Evolutionary conservation across 2,113 vertebrate genomes (phyloP).

Genomic region (Phaethon lepturus): DNA sequence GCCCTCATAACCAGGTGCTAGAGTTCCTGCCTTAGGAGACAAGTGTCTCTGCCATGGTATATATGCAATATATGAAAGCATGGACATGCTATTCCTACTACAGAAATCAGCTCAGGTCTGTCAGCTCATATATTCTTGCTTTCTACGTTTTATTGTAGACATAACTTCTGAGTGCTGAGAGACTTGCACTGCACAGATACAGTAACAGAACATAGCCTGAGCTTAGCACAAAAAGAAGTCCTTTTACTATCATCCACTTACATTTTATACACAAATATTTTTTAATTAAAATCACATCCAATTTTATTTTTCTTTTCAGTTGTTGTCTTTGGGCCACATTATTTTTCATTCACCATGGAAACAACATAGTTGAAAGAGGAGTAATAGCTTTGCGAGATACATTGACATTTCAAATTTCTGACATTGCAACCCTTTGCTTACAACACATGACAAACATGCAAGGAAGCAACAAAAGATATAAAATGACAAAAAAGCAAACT

Average conservation of each 20-base stretch:
- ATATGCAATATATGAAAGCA: neutral
- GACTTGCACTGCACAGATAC: neutral
- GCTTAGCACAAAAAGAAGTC: neutral
- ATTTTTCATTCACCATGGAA: neutral
- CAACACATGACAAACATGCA: neutral
- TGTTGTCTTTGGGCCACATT: neutral
- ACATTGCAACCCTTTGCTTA: neutral
- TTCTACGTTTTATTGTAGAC: neutral
- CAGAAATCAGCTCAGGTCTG: neutral
- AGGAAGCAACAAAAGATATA: neutral
- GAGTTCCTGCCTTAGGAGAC: neutral
- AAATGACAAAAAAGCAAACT: neutral
- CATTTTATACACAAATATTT: neutral
- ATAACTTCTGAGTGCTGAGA: neutral
- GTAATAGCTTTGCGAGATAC: neutral
- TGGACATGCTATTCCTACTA: neutral
- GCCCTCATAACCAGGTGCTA: neutral
- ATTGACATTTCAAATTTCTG: neutral
- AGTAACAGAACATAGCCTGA: neutral
- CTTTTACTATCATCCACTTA: neutral
- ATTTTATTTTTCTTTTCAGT: neutral
- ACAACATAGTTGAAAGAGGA: neutral
- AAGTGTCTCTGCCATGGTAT: neutral
- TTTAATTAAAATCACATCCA: neutral
- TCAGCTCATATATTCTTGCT: neutral